Percentiles rank a stretch among this genome's conserved stretches.
phyloP scores from a whole-genome alignment of 2,113 vertebrate genomes.

The Serilophus lunatus region DNA sequence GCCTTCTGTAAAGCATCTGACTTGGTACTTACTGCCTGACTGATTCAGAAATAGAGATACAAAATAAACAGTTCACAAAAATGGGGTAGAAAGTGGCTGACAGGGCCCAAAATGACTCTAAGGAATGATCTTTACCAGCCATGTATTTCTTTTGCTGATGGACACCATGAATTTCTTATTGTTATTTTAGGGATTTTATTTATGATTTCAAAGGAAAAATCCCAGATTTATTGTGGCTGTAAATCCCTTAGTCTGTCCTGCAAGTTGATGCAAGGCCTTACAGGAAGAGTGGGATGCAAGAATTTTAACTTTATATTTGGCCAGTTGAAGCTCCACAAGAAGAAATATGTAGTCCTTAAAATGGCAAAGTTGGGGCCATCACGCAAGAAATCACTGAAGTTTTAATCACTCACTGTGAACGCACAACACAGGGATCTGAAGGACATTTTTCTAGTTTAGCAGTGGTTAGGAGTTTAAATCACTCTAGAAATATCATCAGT shows the following conservation, averaged over 20 bases:
- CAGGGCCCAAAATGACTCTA: background rate
- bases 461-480: background rate
- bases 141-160: background rate
- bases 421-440: background rate
- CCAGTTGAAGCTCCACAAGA: background rate
- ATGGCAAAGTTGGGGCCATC: background rate
- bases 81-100: background rate
- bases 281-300: background rate
- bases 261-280: background rate
- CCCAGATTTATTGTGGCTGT: background rate
- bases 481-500: background rate
- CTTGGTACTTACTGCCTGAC: background rate
- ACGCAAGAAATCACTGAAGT: background rate
- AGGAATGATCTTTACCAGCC: background rate
- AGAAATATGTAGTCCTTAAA: background rate
- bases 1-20: background rate
- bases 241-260: background rate
- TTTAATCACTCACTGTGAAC: background rate
- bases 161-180: background rate
- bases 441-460: background rate
- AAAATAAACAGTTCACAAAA: background rate
- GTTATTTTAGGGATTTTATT: background rate
- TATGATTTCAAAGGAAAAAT: background rate
- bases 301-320: background rate
- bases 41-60: background rate